Percentiles rank a stretch among this genome's conserved stretches.
Evolutionary conservation across 2,113 vertebrate genomes (phyloP).

Genomic region (Leuciscus idus): DNA sequence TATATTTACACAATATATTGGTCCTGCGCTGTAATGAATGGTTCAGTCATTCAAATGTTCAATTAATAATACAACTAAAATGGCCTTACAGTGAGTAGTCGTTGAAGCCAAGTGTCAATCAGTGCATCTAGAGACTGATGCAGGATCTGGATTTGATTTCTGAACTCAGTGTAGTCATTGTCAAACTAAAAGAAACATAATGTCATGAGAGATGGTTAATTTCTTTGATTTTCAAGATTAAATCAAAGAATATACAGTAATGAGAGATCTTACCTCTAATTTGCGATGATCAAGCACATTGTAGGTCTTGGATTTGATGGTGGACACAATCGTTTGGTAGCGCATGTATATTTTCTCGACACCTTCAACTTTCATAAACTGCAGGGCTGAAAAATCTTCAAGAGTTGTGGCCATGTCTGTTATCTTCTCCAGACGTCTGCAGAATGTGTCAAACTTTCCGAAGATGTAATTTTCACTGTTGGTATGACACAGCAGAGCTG

Average conservation of each 20-base stretch:
- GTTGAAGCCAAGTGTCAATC: conserved; percentile 80
- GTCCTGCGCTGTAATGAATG: neutral
- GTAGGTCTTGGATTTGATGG: conserved; percentile 77
- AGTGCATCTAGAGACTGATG: conserved; percentile 76
- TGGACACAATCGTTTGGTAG: conserved; percentile 76
- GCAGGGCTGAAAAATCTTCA: conserved; percentile 76
- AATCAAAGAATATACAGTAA: neutral
- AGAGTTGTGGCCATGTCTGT: conserved; percentile 76
- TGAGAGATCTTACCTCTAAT: conserved; percentile 71
- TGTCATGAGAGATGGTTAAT: neutral
- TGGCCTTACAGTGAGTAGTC: conserved; percentile 75
- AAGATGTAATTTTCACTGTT: conserved; percentile 87
- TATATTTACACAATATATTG: neutral
- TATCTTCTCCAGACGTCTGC: conserved; percentile 82
- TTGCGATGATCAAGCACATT: conserved; percentile 82
- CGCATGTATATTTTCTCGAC: conserved; percentile 74
- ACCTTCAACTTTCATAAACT: conserved; percentile 81
- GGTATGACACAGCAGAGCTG: neutral
- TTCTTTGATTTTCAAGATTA: neutral
- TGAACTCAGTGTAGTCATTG: conserved; percentile 82
- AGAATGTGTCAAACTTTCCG: conserved; percentile 85
- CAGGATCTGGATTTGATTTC: conserved; percentile 74
- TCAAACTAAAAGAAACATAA: conserved; percentile 78
- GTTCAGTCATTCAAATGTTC: neutral
- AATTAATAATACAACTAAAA: neutral